These are phyloP conservation scores for Chlorocebus sabaeus DNA, from an alignment of 2,113 vertebrate genomes.

Conservation along the genomic window DNA sequence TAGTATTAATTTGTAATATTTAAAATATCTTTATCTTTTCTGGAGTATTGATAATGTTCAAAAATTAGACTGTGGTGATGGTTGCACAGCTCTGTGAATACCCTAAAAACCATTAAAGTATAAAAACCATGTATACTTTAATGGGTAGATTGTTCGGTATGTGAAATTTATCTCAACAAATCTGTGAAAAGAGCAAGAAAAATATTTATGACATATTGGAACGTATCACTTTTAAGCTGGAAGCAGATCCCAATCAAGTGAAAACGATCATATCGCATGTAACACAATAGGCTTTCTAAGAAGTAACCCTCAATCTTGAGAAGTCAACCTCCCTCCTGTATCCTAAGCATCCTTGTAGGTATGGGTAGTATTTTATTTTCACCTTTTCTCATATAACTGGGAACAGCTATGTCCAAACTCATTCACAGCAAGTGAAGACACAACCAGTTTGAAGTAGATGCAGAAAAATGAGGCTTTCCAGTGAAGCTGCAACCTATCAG, in stretches of 20 bases:
- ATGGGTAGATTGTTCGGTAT: not conserved
- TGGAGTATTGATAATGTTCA: not conserved
- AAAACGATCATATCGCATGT: not conserved
- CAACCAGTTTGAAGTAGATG: not conserved
- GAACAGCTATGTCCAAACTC: not conserved
- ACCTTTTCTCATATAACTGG: not conserved
- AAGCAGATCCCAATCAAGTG: not conserved
- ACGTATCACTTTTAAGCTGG: not conserved
- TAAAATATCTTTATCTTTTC: slow-evolving; percentile 17
- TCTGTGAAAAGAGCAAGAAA: not conserved
- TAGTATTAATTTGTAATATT: not conserved
- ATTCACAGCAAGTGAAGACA: not conserved
- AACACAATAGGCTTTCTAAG: not conserved
- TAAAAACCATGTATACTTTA: not conserved
- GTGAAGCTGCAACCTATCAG: not conserved
- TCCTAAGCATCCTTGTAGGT: not conserved
- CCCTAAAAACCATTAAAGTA: not conserved
- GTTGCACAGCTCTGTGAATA: not conserved
- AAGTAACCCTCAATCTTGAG: not conserved
- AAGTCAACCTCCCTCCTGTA: not conserved
- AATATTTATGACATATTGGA: not conserved
- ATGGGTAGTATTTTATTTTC: not conserved
- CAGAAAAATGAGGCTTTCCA: not conserved
- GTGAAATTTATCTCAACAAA: not conserved
- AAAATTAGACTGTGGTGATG: not conserved